Conservation (phyloP, 2,113 vertebrate genomes). For the Pelecanus crispus region DNA sequence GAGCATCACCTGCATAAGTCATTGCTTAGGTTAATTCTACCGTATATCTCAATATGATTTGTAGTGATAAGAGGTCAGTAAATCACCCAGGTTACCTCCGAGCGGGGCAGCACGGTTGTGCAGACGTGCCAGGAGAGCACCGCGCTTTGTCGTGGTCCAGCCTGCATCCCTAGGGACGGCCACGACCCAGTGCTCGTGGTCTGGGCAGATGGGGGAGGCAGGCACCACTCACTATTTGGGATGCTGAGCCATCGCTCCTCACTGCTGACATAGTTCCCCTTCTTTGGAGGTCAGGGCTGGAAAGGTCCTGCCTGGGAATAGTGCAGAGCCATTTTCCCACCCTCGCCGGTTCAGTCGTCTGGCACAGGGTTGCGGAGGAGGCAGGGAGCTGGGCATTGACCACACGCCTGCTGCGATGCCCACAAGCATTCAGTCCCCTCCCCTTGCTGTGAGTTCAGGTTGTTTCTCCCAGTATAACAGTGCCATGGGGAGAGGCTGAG, state of each 20-base stretch:
- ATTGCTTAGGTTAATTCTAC: not conserved
- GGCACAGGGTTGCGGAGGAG: not conserved
- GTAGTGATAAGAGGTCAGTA: not conserved
- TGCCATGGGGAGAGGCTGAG: not conserved
- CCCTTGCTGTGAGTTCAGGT: not conserved
- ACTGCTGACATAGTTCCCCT: not conserved
- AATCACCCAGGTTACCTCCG: not conserved
- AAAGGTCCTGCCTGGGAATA: not conserved
- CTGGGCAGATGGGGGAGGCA: not conserved
- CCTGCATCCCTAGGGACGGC: not conserved
- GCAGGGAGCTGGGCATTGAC: not conserved
- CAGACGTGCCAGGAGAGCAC: not conserved
- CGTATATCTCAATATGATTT: rapidly evolving
- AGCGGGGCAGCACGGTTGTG: not conserved
- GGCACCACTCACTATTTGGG: rapidly evolving
- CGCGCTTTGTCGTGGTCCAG: rapidly evolving
- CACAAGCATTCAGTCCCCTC: not conserved
- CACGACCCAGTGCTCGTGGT: rapidly evolving
- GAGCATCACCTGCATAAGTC: not conserved
- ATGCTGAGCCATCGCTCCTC: not conserved
- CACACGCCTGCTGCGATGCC: rapidly evolving
- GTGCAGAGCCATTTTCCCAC: not conserved
- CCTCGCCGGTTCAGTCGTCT: rapidly evolving
- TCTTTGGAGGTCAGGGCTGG: not conserved
- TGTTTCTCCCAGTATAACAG: not conserved